Base-by-base conservation (phyloP, 1,140 invertebrate species). In the Charaxes varanes region DNA sequence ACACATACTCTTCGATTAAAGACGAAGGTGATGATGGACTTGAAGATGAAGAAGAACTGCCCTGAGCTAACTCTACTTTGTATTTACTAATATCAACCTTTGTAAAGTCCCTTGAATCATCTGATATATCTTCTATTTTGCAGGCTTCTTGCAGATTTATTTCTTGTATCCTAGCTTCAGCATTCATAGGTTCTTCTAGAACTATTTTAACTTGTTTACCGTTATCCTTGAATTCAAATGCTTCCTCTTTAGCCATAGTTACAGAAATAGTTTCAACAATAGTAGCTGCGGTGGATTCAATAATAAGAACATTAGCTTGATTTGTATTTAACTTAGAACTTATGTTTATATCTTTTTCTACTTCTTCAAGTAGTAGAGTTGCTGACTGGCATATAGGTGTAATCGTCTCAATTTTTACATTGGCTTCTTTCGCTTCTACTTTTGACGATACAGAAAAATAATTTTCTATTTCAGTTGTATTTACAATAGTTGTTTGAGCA, bases 1-100 rank as follows among this genome's bases (percentile, higher is more conserved):
- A 85, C 1, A 85, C 40, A 23, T 83, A 85, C 65, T 83, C 79
- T 11, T 85, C 34, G n/a, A 35, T 47, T n/a, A 53, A 17, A 15
- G 50, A 43, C 6, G 43, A 33, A 0, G 50, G 43, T 5, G 18
- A 6, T 15, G 23, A 17, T 7, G 50, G 33, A 10, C 38, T 42
- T 1, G 45, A 41, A 3, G 33, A 26, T 13, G 36, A 26, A 17
- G 11, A n/a, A 4, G 14, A 5, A 33, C 28, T 31, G 10, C 27
- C 8, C 6, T 23, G 7, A 23, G 21, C 21, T 2, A 23, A 8
- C 6, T 35, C 33, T 0, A 35, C 33, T 6, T 15, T 32, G 6
- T 34, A 22, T 21, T 18, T 22, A 18, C 21, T 23, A 1, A 23
- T 8, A 8, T 23, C 27, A 2, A 27, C 2, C 5, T 12, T 27